Conservation (phyloP, 2,888 invertebrate genomes). For the Pristionchus japonicus region DNA sequence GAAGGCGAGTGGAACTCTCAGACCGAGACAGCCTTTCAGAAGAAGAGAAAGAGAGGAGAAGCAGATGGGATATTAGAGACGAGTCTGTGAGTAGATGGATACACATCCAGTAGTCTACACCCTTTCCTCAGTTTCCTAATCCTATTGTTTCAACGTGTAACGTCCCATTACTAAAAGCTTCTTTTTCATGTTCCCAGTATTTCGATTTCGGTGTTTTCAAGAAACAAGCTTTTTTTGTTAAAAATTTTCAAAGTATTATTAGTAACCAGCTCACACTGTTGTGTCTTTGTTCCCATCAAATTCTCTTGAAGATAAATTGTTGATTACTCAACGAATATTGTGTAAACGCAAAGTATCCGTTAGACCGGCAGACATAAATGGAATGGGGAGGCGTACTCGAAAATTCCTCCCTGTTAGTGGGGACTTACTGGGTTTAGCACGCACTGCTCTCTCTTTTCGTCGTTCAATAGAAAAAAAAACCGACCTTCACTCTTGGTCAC, state of each 20-base stretch:
- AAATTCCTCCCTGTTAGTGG: not conserved
- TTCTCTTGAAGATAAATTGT: not conserved
- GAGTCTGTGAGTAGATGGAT: not conserved
- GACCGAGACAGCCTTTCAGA: conserved; percentile 40
- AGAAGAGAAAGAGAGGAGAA: conserved; percentile 27
- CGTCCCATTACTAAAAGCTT: not conserved
- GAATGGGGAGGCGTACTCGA: not conserved
- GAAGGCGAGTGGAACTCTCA: conserved; percentile 5
- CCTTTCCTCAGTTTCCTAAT: not conserved
- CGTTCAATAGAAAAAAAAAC: not conserved
- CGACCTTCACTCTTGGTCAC: not conserved
- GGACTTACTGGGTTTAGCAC: conserved; percentile 6
- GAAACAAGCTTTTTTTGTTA: not conserved
- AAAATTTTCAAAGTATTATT: not conserved
- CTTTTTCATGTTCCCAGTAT: not conserved
- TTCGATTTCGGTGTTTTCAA: not conserved
- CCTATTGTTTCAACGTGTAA: not conserved
- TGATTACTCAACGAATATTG: not conserved
- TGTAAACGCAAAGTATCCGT: not conserved
- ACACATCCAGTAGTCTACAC: not conserved
- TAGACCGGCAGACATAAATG: not conserved
- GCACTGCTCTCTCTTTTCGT: not conserved
- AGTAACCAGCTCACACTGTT: not conserved
- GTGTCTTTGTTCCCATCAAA: not conserved
- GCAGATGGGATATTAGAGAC: conserved; percentile 25